Evolutionary conservation across 2,888 invertebrate species (phyloP), one percentile per base, ranked within the genome.

Genomic region (Metopia argyrocephala): DNA sequence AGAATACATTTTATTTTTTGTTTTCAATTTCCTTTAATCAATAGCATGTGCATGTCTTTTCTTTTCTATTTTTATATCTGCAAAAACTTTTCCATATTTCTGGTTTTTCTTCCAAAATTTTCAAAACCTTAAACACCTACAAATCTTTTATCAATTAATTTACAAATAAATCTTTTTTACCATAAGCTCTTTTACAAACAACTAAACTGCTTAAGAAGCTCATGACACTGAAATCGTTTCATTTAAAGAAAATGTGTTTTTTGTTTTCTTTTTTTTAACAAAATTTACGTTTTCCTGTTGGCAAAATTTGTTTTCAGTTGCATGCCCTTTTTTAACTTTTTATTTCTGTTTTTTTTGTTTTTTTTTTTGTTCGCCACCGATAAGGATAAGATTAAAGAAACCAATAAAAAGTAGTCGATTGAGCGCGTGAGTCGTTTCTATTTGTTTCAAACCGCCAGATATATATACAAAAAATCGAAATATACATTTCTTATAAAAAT

Each of bases 371-470:
- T 28, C 31, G 45, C 59, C 50, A 52, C 45, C 52, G 59, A 5
- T 38, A 9, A 38, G 21, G 28, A 52, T 28, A 31, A 28, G 18
- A 45, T 27, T 52, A 61, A 61, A 66, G 54, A 50, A 38, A 65
- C 6, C 45, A 52, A 18, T 1, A 38, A n/a, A 61, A 12, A 61
- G 85, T 85, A 85, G 85, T 87, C 86, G 86, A 86, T 87, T 86
- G 86, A 87, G 84, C 86, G 84, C 85, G 85, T 86, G 86, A 85
- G 84, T 84, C 85, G 9, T 66, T 28, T 65, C 27, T 46, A 27
- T 57, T 38, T 38, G 38, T 38, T 28, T 75, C 28, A 38, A 38
- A 12, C 12, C 38, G 15, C 15, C n/a, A 5, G 20, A 15, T 6
- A 56, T 62, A 64, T 23, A 5, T 46, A 56, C 46, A 71, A 21